Base-by-base conservation (phyloP, 2,888 invertebrate species). In the Lamproptera curius region DNA sequence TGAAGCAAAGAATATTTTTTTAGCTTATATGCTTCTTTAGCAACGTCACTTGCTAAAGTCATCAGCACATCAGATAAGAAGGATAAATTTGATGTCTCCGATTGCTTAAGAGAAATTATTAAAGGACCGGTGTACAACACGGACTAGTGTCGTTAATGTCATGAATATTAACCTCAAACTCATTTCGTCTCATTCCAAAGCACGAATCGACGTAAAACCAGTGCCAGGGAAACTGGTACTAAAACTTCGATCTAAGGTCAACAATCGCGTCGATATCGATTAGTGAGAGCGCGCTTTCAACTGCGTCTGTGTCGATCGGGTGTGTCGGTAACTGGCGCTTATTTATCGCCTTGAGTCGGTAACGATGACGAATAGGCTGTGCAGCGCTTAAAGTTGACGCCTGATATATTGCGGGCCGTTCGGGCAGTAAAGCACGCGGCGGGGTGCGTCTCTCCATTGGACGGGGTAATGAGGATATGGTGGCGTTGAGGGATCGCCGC, bases 281-380 rank as follows among this genome's bases (percentile, higher is more conserved):
- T 73, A 71, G 56, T 54, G 56, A 56, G 65, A 73, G 78, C 78
- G n/a, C 70, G 72, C 73, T 79, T 75, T 74, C 78, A 73, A 80
- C 83, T 80, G 80, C n/a, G 82, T 81, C 81, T 80, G 73, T 77
- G 80, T 80, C 81, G 77, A 67, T 36, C 33, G 37, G 59, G 64
- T 54, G 53, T 15, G 57, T 64, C 62, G 69, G 69, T 72, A 71
- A 63, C 67, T 66, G 65, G 65, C 55, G 67, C 67, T 82, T 81
- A 86, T 84, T 84, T 84, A 85, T 83, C 70, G 69, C 74, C 62
- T 70, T 70, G 67, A 71, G 59, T n/a, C 54, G 62, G 56, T 64
- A 85, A 85, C 85, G 85, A 86, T 86, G 86, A 87, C 85, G 86
- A 83, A 87, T 86, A 81, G 70, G 71, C 80, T 83, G 83, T 83